These are phyloP conservation scores for Simalia tracyae DNA, from an alignment of 2,797 vertebrate genomes.

Conservation along the genomic window DNA sequence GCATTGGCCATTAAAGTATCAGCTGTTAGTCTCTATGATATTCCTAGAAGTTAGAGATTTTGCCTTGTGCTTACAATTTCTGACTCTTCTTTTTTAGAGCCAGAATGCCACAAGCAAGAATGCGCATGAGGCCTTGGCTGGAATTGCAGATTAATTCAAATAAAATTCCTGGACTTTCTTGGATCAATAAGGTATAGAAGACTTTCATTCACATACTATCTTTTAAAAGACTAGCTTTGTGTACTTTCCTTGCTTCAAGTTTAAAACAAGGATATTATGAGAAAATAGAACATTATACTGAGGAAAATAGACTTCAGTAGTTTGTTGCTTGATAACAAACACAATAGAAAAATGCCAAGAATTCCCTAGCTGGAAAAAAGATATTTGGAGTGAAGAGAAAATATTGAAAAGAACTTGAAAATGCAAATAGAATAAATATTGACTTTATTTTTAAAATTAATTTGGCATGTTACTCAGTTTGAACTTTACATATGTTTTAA, in stretches of 20 bases:
- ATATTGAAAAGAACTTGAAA: background rate
- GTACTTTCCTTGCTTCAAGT: background rate
- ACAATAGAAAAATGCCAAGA: background rate
- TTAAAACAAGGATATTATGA: background rate
- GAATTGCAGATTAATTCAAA: slow-evolving; percentile 80
- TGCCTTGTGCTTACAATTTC: background rate
- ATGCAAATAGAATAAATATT: background rate
- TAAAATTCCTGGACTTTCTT: slow-evolving; percentile 76
- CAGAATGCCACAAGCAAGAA: slow-evolving; percentile 77
- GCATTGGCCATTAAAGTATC: background rate
- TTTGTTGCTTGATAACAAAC: background rate
- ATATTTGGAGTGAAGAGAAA: background rate
- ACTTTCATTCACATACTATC: background rate
- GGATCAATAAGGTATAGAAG: slow-evolving; percentile 79
- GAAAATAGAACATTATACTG: background rate
- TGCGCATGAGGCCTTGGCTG: slow-evolving; percentile 83
- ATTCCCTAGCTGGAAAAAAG: background rate
- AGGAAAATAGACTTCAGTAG: background rate
- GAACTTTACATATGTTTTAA: background rate
- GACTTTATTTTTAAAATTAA: background rate
- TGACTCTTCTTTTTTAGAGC: slow-evolving; percentile 48
- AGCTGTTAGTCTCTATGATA: background rate
- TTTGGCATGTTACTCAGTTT: background rate
- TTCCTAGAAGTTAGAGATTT: background rate
- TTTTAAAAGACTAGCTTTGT: background rate